Conservation (phyloP, 2,113 vertebrate genomes). For the Thinocorus orbignyianus region DNA sequence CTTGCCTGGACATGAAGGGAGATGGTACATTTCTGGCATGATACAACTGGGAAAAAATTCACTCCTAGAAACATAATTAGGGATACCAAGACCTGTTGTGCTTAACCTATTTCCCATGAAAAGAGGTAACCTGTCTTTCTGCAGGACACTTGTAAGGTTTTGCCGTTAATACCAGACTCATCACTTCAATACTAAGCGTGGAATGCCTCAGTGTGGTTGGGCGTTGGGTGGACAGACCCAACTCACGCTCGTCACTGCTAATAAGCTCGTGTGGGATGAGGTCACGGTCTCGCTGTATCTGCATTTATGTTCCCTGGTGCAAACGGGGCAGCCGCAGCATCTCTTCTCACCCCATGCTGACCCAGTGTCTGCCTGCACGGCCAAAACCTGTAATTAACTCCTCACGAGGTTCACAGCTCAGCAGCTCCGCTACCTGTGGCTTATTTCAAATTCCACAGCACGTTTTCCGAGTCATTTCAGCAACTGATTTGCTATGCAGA, state of each 20-base stretch:
- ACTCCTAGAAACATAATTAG: background rate
- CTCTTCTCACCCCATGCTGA: background rate
- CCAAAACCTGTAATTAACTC: background rate
- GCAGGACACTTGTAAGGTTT: background rate
- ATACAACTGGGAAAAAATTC: background rate
- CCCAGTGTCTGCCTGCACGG: rapidly evolving
- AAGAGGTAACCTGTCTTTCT: background rate
- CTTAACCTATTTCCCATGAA: background rate
- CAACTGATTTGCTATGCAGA: background rate
- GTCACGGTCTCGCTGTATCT: background rate
- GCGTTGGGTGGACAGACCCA: background rate
- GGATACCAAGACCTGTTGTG: too few relatives aligned
- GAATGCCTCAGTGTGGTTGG: background rate
- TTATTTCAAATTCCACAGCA: background rate
- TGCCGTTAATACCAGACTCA: background rate
- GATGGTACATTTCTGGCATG: rapidly evolving
- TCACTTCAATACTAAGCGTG: background rate
- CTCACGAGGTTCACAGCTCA: background rate
- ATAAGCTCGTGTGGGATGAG: background rate
- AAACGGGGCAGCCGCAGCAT: background rate
- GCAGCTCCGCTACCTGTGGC: background rate
- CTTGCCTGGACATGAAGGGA: background rate
- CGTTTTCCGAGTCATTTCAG: background rate
- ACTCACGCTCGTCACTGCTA: background rate
- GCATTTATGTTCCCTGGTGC: background rate